Conservation (phyloP, 1,140 invertebrate genomes). For the Radopholus similis region DNA sequence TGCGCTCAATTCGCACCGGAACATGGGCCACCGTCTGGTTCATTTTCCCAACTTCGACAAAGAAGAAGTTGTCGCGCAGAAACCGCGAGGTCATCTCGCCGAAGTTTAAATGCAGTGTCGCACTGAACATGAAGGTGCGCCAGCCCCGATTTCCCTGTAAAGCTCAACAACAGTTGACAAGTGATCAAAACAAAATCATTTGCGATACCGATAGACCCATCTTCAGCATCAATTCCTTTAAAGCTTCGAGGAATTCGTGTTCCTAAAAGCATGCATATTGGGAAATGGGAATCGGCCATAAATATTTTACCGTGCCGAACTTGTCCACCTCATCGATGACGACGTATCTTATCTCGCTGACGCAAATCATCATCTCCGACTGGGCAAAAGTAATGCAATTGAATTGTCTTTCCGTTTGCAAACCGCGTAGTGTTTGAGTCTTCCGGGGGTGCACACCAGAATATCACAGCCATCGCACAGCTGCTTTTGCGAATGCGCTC, state of each 20-base stretch:
- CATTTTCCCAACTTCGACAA: conserved; percentile 1
- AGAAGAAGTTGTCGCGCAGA: background rate
- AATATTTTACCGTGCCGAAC: background rate
- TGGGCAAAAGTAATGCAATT: background rate
- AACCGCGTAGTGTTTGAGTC: background rate
- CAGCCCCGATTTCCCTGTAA: background rate
- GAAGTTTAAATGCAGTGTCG: background rate
- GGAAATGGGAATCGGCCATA: background rate
- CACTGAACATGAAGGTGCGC: conserved; percentile 13
- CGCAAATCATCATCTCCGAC: too few species aligned
- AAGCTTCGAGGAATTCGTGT: background rate
- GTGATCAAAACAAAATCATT: too few species aligned
- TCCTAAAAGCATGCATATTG: background rate
- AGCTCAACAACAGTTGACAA: background rate
- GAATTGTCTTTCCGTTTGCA: background rate
- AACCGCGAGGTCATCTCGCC: background rate
- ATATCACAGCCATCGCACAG: background rate
- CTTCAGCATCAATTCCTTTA: background rate
- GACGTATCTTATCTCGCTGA: too few species aligned
- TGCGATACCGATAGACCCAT: background rate
- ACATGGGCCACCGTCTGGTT: conserved; percentile 13
- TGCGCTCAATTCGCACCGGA: background rate
- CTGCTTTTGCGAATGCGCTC: background rate
- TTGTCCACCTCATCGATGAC: conserved; percentile 13
- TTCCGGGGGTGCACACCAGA: background rate